Percentiles rank a stretch among this genome's conserved stretches.
Conservation (phyloP, 2,113 vertebrate genomes). For the Microtus pennsylvanicus region DNA sequence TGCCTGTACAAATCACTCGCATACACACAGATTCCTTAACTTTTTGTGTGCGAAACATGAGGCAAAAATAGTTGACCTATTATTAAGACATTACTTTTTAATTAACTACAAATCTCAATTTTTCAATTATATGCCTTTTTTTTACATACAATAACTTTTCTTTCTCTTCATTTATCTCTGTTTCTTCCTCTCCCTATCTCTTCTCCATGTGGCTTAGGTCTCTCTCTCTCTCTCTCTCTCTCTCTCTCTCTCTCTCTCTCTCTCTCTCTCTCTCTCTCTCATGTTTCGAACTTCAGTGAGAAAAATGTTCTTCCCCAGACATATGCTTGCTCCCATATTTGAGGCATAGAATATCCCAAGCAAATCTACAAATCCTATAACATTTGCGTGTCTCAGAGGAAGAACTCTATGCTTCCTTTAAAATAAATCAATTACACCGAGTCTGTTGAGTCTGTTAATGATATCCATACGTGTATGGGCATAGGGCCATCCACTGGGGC, state of each 20-base stretch:
- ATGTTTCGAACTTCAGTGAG: not conserved
- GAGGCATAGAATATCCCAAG: not conserved
- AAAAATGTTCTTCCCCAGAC: not conserved
- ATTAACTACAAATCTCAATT: not conserved
- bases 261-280: not conserved
- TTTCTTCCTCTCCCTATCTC: not conserved
- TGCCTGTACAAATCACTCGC: not conserved
- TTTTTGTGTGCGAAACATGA: not conserved
- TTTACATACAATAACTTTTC: not conserved
- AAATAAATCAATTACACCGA: not conserved
- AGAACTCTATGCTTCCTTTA: not conserved
- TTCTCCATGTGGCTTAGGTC: not conserved
- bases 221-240: not conserved
- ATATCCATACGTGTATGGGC: not conserved
- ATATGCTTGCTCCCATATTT: not conserved
- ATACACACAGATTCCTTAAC: not conserved
- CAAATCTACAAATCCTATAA: not conserved
- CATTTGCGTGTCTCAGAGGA: not conserved
- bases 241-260: not conserved
- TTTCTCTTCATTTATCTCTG: too few species aligned
- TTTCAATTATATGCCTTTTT: not conserved
- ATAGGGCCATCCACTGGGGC: not conserved
- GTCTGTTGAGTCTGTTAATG: not conserved
- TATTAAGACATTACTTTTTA: not conserved
- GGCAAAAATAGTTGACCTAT: not conserved